Conservation (phyloP, 1,140 invertebrate genomes). For the Rhyacophila brunnea region DNA sequence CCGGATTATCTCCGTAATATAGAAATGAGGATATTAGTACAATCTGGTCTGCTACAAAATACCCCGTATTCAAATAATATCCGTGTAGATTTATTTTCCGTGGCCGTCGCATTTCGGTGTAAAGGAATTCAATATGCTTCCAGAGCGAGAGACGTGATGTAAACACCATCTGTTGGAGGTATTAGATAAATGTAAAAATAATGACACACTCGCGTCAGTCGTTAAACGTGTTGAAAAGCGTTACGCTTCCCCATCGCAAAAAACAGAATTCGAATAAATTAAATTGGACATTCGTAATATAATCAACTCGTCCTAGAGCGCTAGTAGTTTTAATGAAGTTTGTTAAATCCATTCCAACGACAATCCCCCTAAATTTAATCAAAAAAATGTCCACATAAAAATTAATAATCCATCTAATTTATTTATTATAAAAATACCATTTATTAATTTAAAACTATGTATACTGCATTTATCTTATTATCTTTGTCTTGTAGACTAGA, state of each 20-base stretch:
- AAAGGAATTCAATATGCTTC: constrained; percentile 15
- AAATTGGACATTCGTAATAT: too few relatives aligned
- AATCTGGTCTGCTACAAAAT: neutral
- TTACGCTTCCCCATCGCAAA: neutral
- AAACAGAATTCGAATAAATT: too few relatives aligned
- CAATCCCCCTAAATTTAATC: too few relatives aligned
- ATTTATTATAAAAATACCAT: too few relatives aligned
- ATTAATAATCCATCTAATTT: too few relatives aligned
- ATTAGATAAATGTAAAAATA: constrained; percentile 23
- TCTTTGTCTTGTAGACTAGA: too few relatives aligned
- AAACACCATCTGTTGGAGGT: constrained; percentile 10
- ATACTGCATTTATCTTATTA: too few relatives aligned
- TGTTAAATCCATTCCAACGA: too few relatives aligned
- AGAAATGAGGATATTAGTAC: neutral
- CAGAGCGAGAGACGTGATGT: neutral
- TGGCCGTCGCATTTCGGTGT: constrained; percentile 6
- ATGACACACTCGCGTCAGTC: constrained; percentile 4
- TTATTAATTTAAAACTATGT: too few relatives aligned
- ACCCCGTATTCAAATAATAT: constrained; percentile 13
- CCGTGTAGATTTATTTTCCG: constrained; percentile 14
- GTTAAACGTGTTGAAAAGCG: neutral
- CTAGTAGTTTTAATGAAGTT: too few relatives aligned
- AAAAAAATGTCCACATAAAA: too few relatives aligned
- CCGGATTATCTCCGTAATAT: constrained; percentile 3
- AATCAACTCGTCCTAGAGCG: too few relatives aligned